Evolutionary conservation across 2,113 vertebrate genomes (phyloP).

Genomic region (Phyllostomus discolor): DNA sequence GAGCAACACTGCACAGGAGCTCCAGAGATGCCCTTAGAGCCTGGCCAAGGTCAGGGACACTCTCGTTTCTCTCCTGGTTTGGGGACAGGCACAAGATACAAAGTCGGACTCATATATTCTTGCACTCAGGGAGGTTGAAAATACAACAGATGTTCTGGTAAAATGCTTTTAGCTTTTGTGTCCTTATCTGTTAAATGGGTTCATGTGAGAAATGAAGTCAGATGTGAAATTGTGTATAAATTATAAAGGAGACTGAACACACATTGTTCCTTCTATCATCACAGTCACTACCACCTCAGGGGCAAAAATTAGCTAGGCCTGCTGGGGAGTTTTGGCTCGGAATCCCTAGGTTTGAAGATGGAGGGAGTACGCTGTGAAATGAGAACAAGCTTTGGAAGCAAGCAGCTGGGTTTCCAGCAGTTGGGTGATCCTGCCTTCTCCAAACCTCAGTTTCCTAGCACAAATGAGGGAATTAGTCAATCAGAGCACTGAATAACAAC

Average conservation of each 20-base stretch:
- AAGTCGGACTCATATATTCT: not conserved
- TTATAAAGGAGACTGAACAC: not conserved
- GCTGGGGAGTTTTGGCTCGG: not conserved
- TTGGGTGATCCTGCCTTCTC: not conserved
- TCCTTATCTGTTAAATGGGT: not conserved
- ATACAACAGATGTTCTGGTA: not conserved
- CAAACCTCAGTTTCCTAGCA: not conserved
- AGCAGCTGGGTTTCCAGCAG: not conserved
- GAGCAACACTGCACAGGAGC: fast-evolving
- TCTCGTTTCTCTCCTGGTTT: not conserved
- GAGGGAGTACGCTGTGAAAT: not conserved
- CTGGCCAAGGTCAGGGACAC: not conserved
- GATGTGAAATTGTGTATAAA: not conserved
- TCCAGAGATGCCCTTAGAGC: too few relatives aligned
- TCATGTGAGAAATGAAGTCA: not conserved
- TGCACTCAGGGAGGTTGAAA: not conserved
- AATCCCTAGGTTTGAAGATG: not conserved
- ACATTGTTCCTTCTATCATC: not conserved
- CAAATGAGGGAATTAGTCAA: not conserved
- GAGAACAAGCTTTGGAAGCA: not conserved
- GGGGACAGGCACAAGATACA: not conserved
- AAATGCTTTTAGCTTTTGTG: not conserved
- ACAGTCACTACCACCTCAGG: not conserved
- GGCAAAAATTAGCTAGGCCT: not conserved
- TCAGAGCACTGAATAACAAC: not conserved